Percentiles rank a stretch among this genome's conserved stretches.
Evolutionary conservation across 2,113 vertebrate species (phyloP).

Genomic region (Oreochromis spilurus): DNA sequence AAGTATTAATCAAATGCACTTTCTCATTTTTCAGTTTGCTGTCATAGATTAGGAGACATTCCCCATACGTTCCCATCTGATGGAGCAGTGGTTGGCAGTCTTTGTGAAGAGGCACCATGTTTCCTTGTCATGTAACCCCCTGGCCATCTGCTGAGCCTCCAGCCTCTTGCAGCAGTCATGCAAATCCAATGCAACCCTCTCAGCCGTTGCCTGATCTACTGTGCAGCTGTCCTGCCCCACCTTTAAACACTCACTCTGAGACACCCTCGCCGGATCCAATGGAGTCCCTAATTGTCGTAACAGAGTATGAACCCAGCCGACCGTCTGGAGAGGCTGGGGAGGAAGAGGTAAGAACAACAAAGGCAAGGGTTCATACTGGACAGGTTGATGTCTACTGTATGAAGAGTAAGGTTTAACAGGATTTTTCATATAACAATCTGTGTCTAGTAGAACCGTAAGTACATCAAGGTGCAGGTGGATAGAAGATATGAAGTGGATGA

Average conservation of each 20-base stretch:
- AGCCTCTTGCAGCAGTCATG: constrained; percentile 60
- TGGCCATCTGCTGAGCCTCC: constrained; percentile 68
- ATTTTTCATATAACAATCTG: background rate
- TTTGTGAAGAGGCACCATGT: constrained; percentile 72
- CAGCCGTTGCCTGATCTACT: constrained; percentile 70
- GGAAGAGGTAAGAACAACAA: constrained; percentile 48
- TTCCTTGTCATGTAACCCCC: constrained; percentile 77
- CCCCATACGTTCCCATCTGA: constrained; percentile 12
- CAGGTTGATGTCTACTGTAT: background rate
- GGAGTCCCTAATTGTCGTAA: constrained; percentile 92
- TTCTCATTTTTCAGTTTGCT: background rate
- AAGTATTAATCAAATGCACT: background rate
- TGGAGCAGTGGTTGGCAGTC: constrained; percentile 64
- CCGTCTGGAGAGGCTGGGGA: constrained; percentile 23
- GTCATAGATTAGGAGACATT: constrained; percentile 2
- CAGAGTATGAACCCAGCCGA: constrained; percentile 78
- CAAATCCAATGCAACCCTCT: constrained; percentile 43
- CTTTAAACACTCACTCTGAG: constrained; percentile 54
- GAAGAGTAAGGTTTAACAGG: background rate
- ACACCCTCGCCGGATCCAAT: constrained; percentile 71
- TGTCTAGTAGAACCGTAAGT: background rate
- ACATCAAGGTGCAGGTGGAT: background rate
- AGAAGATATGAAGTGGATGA: background rate
- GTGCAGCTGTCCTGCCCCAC: constrained; percentile 66
- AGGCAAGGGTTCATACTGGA: background rate